Conservation (phyloP, 2,888 invertebrate genomes). For the Lacanobia oleracea region DNA sequence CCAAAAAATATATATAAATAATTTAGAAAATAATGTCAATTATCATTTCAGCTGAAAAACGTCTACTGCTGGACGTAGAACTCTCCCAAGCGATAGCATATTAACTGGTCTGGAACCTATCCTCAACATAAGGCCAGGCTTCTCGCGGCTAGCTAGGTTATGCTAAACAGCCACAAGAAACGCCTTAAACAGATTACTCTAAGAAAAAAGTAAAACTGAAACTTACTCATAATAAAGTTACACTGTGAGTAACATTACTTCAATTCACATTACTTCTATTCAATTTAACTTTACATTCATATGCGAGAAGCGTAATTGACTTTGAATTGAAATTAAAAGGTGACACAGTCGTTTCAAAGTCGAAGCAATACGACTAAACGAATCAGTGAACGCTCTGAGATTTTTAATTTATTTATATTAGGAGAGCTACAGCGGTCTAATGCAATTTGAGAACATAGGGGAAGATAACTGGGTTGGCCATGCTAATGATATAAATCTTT, state of each 20-base stretch:
- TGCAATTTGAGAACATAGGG: slow-evolving; percentile 16
- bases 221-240: neutral
- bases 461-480: no score
- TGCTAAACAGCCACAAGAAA: no score
- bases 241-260: neutral
- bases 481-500: no score
- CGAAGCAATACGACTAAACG: slow-evolving; percentile 26
- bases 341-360: slow-evolving; percentile 37
- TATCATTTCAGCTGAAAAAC: no score
- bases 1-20: no score
- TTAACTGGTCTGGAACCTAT: no score
- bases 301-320: slow-evolving; percentile 21
- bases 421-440: slow-evolving; percentile 13
- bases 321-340: slow-evolving; percentile 43
- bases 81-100: no score
- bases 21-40: no score
- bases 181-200: neutral
- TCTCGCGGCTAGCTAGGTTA: no score
- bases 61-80: no score
- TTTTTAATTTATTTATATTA: slow-evolving; percentile 44
- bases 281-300: slow-evolving; percentile 20
- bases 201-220: neutral
- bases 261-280: slow-evolving; percentile 11
- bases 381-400: slow-evolving; percentile 26
- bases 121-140: no score